Conservation (phyloP, 2,113 vertebrate species). For the Strigops habroptila region DNA sequence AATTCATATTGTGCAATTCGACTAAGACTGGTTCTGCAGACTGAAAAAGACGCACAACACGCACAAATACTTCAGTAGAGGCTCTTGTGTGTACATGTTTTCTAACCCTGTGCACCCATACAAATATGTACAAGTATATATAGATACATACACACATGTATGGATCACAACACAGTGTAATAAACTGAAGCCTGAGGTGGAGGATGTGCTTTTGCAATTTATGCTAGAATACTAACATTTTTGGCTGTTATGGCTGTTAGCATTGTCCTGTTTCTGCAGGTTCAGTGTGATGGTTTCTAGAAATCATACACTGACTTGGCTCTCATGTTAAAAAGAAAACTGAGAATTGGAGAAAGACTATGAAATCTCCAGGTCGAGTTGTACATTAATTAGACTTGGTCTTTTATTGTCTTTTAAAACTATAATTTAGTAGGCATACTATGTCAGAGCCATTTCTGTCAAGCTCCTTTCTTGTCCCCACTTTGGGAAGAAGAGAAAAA, state of each 20-base stretch:
- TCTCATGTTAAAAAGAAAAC: neutral
- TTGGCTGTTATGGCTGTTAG: neutral
- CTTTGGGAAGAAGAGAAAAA: neutral
- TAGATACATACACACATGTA: rapidly evolving
- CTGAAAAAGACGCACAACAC: neutral
- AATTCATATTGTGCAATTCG: neutral
- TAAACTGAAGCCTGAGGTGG: neutral
- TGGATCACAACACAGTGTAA: neutral
- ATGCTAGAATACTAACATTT: neutral
- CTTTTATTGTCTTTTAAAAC: neutral
- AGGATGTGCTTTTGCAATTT: neutral
- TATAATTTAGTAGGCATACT: neutral
- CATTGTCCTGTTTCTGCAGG: neutral
- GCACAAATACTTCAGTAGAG: neutral
- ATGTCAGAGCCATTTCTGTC: neutral
- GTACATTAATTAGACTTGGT: neutral
- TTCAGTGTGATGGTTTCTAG: neutral
- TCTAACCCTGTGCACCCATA: neutral
- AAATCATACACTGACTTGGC: neutral
- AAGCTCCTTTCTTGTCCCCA: neutral
- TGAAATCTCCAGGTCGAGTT: neutral
- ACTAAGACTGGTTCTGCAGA: neutral
- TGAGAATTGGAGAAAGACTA: neutral
- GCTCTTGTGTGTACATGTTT: neutral
- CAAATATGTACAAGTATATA: rapidly evolving